Conservation (phyloP, 35 echinoderm and acorn worm species). For the Ophiothrix spiculata region DNA sequence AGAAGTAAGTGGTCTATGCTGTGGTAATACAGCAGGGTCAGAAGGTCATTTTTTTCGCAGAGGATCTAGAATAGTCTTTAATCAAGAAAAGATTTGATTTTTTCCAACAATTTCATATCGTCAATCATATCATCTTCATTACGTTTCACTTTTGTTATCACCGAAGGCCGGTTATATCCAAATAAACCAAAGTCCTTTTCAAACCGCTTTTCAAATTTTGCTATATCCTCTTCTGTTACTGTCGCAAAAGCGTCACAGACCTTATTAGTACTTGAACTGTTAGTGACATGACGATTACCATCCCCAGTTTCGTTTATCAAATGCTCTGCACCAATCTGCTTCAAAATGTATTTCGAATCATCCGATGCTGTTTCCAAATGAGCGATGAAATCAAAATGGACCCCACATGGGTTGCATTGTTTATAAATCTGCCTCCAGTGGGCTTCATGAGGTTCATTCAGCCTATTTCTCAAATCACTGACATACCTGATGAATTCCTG, state of each 20-base stretch:
- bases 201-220: background rate
- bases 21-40: too few species aligned
- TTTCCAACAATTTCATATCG: too few species aligned
- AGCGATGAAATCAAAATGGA: background rate
- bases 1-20: too few species aligned
- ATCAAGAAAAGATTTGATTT: too few species aligned
- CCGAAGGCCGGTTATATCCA: background rate
- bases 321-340: background rate
- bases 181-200: background rate
- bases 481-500: background rate
- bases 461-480: background rate
- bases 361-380: background rate
- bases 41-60: too few species aligned
- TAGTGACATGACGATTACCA: background rate
- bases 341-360: background rate
- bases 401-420: background rate
- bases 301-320: background rate
- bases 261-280: background rate
- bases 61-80: too few species aligned
- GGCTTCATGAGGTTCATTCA: background rate
- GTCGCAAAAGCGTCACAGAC: background rate
- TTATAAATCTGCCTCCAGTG: background rate
- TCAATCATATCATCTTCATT: too few species aligned
- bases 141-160: too few species aligned
- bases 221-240: background rate